Evolutionary conservation across 2,888 invertebrate genomes (phyloP), one percentile per base, ranked within the genome.

Genomic region (Mimachlamys varia): DNA sequence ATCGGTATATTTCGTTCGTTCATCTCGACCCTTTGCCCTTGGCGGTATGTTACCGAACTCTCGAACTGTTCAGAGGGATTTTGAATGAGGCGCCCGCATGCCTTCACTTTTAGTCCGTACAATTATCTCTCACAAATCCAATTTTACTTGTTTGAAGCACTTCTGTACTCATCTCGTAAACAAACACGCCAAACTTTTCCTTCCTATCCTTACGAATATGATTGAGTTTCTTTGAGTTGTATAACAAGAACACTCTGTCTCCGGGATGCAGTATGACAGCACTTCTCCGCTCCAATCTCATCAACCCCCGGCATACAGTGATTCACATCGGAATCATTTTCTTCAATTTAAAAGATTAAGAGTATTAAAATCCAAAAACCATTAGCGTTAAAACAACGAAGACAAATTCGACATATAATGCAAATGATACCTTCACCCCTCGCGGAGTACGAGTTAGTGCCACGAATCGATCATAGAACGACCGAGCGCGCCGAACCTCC

Each of bases 301-400:
- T 33, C 76, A 76, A 33, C 76, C 76, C 12, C 76, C 22, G 12
- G 76, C 33, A 13, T 33, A 76, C 27, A 76, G 27, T 33, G 12
- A 33, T 76, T 76, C 33, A 15, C 33, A 33, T 76, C 33, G 33
- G 27, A 58, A 58, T 27, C 33, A 33, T 76, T 76, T 76, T 76
- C 27, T 76, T 76, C 33, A 76, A 76, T 76, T 76, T 76, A 33
- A 76, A 76, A 76, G 27, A 76, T 76, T 33, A 76, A 27, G 33
- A 76, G 76, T 2, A 4, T 33, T 76, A 76, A 76, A 33, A 33
- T 76, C 33, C 76, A 58, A 58, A 58, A 58, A 58, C 58, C 58
- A 58, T 58, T 58, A 58, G 58, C 58, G 58, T 58, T 58, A 58
- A 58, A 58, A 58, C 58, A 76, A 76, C 76, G 33, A 33, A 76